Conservation (phyloP, 2,113 vertebrate genomes). For the Dinomys branickii region DNA sequence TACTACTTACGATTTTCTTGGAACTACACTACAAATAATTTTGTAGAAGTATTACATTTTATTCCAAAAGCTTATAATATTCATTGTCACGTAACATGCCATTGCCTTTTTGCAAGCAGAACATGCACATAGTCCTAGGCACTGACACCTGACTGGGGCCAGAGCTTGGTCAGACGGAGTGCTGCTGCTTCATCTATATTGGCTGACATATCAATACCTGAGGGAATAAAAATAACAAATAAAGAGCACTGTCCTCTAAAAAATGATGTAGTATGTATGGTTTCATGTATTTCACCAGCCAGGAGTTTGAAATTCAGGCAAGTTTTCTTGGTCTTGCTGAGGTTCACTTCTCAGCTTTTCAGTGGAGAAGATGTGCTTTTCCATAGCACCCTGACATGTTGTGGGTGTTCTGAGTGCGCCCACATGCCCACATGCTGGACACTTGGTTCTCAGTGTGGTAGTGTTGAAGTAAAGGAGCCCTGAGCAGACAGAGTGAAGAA, state of each 20-base stretch:
- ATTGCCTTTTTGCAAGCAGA: neutral
- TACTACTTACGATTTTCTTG: neutral
- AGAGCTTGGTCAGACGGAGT: neutral
- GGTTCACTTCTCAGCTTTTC: neutral
- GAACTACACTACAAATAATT: neutral
- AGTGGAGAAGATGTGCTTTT: neutral
- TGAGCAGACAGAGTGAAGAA: neutral
- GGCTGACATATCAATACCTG: neutral
- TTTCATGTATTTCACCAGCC: neutral
- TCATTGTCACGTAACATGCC: neutral
- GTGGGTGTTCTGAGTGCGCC: neutral
- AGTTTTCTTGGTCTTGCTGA: neutral
- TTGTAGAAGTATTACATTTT: neutral
- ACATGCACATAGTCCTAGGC: neutral
- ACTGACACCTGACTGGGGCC: fast-evolving
- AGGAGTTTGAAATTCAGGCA: neutral
- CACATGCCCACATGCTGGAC: neutral
- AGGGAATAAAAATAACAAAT: neutral
- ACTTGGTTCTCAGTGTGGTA: neutral
- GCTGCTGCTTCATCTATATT: neutral
- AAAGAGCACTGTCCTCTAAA: neutral
- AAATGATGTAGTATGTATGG: neutral
- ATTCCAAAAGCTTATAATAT: neutral
- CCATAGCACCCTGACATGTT: neutral
- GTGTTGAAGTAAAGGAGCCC: neutral